These are phyloP conservation scores for Arnoldichthys spilopterus DNA, from an alignment of 2,797 vertebrate species.

Conservation along the genomic window DNA sequence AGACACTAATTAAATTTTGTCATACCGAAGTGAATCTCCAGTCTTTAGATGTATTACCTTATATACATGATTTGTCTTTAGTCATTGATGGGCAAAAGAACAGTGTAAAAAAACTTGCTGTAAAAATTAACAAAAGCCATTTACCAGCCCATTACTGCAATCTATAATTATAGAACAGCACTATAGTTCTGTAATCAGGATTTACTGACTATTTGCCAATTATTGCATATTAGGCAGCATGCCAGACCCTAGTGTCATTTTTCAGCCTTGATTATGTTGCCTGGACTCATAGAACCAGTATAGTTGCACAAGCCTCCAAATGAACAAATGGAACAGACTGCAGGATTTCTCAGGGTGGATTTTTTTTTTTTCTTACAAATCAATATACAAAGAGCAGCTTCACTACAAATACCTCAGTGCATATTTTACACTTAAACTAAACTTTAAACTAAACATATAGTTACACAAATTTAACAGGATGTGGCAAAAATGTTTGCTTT, in stretches of 20 bases:
- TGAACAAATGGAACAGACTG: background rate
- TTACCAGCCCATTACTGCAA: constrained; percentile 5
- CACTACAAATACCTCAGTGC: background rate
- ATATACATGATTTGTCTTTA: background rate
- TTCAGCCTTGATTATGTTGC: background rate
- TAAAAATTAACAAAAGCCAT: constrained; percentile 1
- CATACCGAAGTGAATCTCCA: background rate
- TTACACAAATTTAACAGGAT: too few species aligned
- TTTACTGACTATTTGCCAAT: constrained; percentile 70
- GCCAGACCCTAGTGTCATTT: constrained; percentile 49
- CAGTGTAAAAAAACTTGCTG: constrained; percentile 1
- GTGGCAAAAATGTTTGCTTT: too few species aligned
- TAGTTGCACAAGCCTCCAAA: background rate
- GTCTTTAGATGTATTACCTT: background rate
- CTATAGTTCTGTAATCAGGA: constrained; percentile 25
- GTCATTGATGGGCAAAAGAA: background rate
- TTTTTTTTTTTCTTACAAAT: background rate
- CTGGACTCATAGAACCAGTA: background rate
- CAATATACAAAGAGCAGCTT: background rate
- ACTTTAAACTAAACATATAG: too few species aligned
- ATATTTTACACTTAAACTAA: background rate
- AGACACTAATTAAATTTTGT: background rate
- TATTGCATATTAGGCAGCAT: constrained; percentile 55
- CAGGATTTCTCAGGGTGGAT: background rate
- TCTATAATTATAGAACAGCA: constrained; percentile 8